Percentiles rank a stretch among this genome's conserved stretches.
These are phyloP conservation scores for Astatotilapia flaviijosephi DNA, from an alignment of 2,113 vertebrate genomes.

Conservation along the genomic window DNA sequence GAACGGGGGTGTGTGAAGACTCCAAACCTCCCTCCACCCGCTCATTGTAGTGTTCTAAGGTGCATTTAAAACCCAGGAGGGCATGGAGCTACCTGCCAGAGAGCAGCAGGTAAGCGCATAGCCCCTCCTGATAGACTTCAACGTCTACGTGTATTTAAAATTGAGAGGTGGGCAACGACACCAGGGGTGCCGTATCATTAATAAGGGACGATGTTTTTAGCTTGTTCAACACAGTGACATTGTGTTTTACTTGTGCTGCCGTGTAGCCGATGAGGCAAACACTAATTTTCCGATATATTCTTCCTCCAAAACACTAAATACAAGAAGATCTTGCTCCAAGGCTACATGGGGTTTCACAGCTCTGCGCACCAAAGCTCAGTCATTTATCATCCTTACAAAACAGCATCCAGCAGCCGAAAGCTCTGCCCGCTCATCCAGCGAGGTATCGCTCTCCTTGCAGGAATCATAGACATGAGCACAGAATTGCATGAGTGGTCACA, in stretches of 20 bases:
- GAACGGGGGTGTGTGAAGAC: rapidly evolving
- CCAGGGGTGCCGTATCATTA: not conserved
- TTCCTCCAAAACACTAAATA: not conserved
- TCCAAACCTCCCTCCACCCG: too few species aligned
- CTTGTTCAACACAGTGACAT: not conserved
- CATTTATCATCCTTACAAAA: slow-evolving; percentile 65
- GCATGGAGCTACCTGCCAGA: rapidly evolving
- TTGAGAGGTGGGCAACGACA: too few species aligned
- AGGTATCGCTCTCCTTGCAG: not conserved
- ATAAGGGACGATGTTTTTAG: not conserved
- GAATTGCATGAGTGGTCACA: not conserved
- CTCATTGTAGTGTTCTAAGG: too few species aligned
- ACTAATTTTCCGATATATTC: not conserved
- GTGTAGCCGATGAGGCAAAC: not conserved
- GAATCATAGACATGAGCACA: not conserved
- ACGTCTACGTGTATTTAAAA: too few species aligned
- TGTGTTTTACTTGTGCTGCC: not conserved
- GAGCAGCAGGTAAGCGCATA: rapidly evolving
- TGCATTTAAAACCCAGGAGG: too few species aligned
- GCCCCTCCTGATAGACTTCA: rapidly evolving
- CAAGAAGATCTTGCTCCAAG: slow-evolving; percentile 13
- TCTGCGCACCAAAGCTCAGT: slow-evolving; percentile 2
- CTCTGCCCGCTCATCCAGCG: not conserved
- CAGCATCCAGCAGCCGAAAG: slow-evolving; percentile 26
- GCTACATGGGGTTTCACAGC: slow-evolving; percentile 42